Conservation (phyloP, 2,113 vertebrate genomes). For the Grammomys surdaster region DNA sequence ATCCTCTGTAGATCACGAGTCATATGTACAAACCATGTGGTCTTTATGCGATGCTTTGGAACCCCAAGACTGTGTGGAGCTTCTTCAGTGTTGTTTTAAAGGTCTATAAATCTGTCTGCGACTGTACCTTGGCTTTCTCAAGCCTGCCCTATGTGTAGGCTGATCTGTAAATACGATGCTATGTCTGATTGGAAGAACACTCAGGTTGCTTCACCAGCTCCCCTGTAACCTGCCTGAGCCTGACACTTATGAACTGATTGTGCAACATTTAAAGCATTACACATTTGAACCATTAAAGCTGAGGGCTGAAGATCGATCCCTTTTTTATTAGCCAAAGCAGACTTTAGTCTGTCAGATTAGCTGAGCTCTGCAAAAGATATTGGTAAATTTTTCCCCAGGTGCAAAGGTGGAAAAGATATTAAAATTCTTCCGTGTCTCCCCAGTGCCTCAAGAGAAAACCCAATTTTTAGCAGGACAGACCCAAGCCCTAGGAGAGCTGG, state of each 20-base stretch:
- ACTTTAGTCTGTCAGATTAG: slow-evolving; percentile 60
- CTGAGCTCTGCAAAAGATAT: slow-evolving; percentile 62
- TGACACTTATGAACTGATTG: not conserved
- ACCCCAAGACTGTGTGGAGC: not conserved
- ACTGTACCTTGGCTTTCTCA: not conserved
- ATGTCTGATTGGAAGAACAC: not conserved
- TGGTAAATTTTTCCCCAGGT: slow-evolving; percentile 77
- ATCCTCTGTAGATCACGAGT: not conserved
- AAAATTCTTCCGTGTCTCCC: slow-evolving; percentile 81
- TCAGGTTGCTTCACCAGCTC: not conserved
- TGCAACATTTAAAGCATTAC: not conserved
- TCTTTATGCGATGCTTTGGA: slow-evolving; percentile 57
- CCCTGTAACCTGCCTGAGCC: not conserved
- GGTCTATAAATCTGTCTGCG: slow-evolving; percentile 70
- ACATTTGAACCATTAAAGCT: slow-evolving; percentile 7
- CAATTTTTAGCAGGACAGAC: slow-evolving; percentile 67
- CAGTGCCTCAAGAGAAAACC: slow-evolving; percentile 61
- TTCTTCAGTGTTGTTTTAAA: slow-evolving; percentile 54
- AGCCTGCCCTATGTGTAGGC: not conserved
- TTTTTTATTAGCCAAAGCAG: slow-evolving; percentile 73
- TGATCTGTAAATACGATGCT: not conserved
- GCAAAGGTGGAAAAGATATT: slow-evolving; percentile 81
- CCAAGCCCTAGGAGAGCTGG: slow-evolving; percentile 59
- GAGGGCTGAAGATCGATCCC: slow-evolving; percentile 63
- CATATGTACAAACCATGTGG: slow-evolving; percentile 55